phyloP scores from a whole-genome alignment of 2,113 vertebrate genomes.

The Dunckerocampus dactyliophorus region DNA sequence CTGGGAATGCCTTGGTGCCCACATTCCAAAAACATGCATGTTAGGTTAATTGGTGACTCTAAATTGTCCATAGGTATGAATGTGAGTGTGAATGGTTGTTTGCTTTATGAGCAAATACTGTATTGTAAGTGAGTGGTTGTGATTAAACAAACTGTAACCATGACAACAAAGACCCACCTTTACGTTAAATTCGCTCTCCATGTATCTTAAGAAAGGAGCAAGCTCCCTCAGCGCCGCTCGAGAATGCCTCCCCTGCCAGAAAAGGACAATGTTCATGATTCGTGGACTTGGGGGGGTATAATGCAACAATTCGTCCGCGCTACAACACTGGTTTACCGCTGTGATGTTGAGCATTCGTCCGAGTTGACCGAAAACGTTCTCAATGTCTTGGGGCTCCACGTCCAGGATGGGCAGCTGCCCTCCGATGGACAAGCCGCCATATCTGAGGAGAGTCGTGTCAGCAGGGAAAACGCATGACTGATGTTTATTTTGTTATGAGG shows the following conservation, averaged over 20 bases:
- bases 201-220: conserved; percentile 81
- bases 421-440: conserved; percentile 92
- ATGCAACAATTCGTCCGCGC: not conserved
- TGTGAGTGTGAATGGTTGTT: no score
- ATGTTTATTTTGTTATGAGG: not conserved
- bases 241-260: conserved; percentile 62
- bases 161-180: conserved; percentile 77
- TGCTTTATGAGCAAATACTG: no score
- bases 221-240: conserved; percentile 75
- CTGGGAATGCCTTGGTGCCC: no score
- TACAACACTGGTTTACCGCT: conserved; percentile 69
- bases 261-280: not conserved
- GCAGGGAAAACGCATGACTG: conserved; percentile 1
- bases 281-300: no score
- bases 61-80: no score
- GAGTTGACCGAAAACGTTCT: conserved; percentile 74
- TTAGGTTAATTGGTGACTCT: no score
- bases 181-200: conserved; percentile 94
- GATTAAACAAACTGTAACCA: no score
- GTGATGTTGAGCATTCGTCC: conserved; percentile 89
- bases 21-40: no score
- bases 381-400: conserved; percentile 75
- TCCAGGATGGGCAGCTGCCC: conserved; percentile 83
- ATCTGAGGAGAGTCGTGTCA: conserved; percentile 67
- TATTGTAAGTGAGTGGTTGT: no score